Evolutionary conservation across 2,113 vertebrate genomes (phyloP), one percentile per base, ranked within the genome.

Genomic region (Neodontobutis hainanensis): DNA sequence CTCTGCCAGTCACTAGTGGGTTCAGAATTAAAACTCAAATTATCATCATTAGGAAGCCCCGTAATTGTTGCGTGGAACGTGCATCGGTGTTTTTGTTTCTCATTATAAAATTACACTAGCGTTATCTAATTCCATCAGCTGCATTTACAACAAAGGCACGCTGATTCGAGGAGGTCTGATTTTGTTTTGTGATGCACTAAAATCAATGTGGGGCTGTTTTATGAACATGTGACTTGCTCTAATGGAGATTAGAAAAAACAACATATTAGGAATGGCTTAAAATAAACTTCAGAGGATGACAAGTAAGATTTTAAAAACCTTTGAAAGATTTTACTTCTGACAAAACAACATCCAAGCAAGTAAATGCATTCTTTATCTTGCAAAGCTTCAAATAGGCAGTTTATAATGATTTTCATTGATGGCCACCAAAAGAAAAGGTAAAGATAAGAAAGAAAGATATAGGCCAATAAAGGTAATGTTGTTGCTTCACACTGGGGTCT

Each of bases 21-120:
- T 94, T 94, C 94, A 92, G 91, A 95, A 96, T 94, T 93, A 95
- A 93, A 94, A 92, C 92, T 91, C 91, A 94, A 93, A 94, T 95
- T 94, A 91, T 91, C 72, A 85, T 93, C 92, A 94, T 94, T 96
- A 92, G 89, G 80, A 67, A 45, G 32, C 63, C 58, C 57, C 12
- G 67, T 92, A 91, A 93, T 94, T 92, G 86, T 90, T 77, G 82
- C 80, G 87, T 89, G 81, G 83, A 83, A 87, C 82, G 82, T 82
- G 82, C 84, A 87, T 84, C 83, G 57, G 61, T 73, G 77, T 84
- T 90, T 91, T 91, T 87, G 82, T 92, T 92, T 88, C 79, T 83
- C 84, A 82, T 89, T 84, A 86, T 76, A 87, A 86, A 88, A 90
- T 87, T 80, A 87, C 78, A 85, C 85, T 86, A 71, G 68, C 62